phyloP scores from a whole-genome alignment of 2,113 vertebrate genomes.

The Beaufortia kweichowensis region DNA sequence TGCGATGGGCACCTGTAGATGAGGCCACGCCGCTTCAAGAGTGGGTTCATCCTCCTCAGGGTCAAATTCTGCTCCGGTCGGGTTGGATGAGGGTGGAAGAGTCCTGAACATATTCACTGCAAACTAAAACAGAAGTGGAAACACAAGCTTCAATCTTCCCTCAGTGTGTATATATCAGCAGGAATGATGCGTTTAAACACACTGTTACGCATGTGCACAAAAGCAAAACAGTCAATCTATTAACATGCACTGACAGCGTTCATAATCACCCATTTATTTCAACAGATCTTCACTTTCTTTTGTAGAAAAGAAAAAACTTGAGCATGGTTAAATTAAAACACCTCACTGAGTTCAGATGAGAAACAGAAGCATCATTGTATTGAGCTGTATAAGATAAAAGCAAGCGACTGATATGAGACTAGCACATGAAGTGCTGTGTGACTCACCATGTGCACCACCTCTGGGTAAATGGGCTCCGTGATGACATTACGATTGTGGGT shows the following conservation, averaged over 20 bases:
- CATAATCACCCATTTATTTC: too few relatives aligned
- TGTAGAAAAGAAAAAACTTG: too few relatives aligned
- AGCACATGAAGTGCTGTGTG: not conserved
- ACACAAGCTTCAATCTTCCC: not conserved
- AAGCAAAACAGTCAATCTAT: too few relatives aligned
- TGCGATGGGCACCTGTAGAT: slow-evolving; percentile 83
- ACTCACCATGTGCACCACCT: slow-evolving; percentile 98
- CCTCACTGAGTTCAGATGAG: too few relatives aligned
- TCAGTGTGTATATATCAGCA: not conserved
- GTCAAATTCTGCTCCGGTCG: slow-evolving; percentile 97
- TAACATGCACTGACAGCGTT: too few relatives aligned
- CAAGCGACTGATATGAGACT: not conserved
- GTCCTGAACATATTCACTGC: slow-evolving; percentile 98
- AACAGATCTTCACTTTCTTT: too few relatives aligned
- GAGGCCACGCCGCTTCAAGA: slow-evolving; percentile 96
- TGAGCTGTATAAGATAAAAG: not conserved
- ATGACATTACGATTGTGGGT: slow-evolving; percentile 96
- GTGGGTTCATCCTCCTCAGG: slow-evolving; percentile 97
- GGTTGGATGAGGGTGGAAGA: slow-evolving; percentile 94
- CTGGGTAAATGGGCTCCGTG: slow-evolving; percentile 96
- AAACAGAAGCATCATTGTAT: not conserved
- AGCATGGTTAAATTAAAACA: too few relatives aligned
- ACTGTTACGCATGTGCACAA: too few relatives aligned
- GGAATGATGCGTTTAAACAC: too few relatives aligned
- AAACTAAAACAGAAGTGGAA: slow-evolving; percentile 77